phyloP scores from a whole-genome alignment of 2,113 vertebrate genomes.

The Oncorhynchus kisutch region DNA sequence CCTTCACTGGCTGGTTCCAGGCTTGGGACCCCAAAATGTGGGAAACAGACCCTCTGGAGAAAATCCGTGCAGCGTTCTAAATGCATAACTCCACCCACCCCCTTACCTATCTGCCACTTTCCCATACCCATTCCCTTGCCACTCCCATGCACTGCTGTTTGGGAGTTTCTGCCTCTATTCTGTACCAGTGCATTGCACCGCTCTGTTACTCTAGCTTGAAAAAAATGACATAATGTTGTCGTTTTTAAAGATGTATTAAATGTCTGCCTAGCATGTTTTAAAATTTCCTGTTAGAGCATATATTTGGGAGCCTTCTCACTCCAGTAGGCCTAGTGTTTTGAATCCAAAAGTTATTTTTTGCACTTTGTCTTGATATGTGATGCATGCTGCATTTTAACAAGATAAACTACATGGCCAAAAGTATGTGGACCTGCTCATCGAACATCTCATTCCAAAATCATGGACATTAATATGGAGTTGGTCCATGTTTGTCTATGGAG shows the following conservation, averaged over 20 bases:
- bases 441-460: too few species aligned
- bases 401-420: not conserved
- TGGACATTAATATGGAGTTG: too few species aligned
- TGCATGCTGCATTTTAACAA: slow-evolving; percentile 40
- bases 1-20: slow-evolving; percentile 80
- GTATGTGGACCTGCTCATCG: too few species aligned
- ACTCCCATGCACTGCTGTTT: slow-evolving; percentile 11
- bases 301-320: too few species aligned
- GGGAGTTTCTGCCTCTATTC: not conserved
- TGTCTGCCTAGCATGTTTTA: too few species aligned
- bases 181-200: not conserved
- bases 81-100: not conserved
- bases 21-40: slow-evolving; percentile 78
- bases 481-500: not conserved
- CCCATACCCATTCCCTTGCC: not conserved
- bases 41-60: slow-evolving; percentile 65
- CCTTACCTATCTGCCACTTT: not conserved
- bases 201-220: not conserved
- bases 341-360: too few species aligned
- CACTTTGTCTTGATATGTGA: not conserved
- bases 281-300: too few species aligned
- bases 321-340: too few species aligned
- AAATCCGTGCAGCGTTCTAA: slow-evolving; percentile 63
- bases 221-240: not conserved
- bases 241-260: too few species aligned